Conservation (phyloP, 2,888 invertebrate species). For the Polia nebulosa region DNA sequence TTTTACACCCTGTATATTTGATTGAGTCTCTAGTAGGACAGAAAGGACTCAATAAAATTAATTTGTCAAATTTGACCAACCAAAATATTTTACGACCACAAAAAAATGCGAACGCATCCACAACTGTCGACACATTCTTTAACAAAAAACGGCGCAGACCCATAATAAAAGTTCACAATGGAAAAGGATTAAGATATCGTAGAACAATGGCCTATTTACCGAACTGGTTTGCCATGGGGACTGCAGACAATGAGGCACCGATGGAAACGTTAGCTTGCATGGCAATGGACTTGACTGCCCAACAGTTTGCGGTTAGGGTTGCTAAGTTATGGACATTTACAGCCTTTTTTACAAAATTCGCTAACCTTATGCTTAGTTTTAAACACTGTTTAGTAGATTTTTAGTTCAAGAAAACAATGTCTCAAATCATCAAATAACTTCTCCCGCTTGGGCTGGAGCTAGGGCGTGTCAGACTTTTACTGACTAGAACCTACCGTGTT, state of each 20-base stretch:
- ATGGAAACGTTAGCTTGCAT: conserved; percentile 64
- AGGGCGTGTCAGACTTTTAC: too few species aligned
- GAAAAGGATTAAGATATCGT: conserved; percentile 66
- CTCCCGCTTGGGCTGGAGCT: too few species aligned
- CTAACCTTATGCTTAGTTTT: too few species aligned
- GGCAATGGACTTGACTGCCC: conserved; percentile 59
- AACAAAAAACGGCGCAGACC: conserved; percentile 34
- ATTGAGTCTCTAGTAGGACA: not conserved
- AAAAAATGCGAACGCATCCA: conserved; percentile 19
- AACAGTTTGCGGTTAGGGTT: conserved; percentile 56
- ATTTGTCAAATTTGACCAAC: not conserved
- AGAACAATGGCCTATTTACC: conserved; percentile 71
- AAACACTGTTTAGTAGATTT: too few species aligned
- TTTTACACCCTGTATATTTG: too few species aligned
- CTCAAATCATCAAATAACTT: too few species aligned
- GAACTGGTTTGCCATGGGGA: conserved; percentile 63
- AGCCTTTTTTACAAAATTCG: too few species aligned
- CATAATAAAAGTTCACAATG: conserved; percentile 52
- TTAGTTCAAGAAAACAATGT: too few species aligned
- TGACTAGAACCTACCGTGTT: too few species aligned
- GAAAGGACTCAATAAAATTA: not conserved
- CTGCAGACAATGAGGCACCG: conserved; percentile 68
- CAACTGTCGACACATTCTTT: conserved; percentile 13
- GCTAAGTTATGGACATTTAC: not conserved
- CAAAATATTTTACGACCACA: not conserved